These are phyloP conservation scores for Microdon myrmicae DNA, from an alignment of 2,888 invertebrate genomes.

Conservation along the genomic window DNA sequence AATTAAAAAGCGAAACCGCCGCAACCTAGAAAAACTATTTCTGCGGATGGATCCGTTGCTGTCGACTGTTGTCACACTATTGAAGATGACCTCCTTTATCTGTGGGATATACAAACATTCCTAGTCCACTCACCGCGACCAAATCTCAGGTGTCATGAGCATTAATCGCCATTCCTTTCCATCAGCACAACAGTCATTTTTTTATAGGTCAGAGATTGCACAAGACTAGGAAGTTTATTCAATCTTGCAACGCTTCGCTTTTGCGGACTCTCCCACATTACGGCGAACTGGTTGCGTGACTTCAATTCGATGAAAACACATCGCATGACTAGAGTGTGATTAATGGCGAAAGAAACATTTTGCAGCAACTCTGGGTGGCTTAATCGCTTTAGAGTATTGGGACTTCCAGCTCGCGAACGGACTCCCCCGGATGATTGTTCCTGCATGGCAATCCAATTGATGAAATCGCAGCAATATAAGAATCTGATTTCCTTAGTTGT, in stretches of 20 bases:
- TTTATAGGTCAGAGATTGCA: constrained; percentile 37
- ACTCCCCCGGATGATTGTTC: neutral
- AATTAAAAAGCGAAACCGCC: too few relatives aligned
- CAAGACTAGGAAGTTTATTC: constrained; percentile 24
- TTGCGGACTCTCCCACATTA: constrained; percentile 19
- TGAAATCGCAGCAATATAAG: too few relatives aligned
- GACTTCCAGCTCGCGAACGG: neutral
- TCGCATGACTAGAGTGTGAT: constrained; percentile 41
- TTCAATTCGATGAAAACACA: constrained; percentile 12
- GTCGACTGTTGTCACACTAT: too few relatives aligned
- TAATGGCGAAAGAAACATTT: constrained; percentile 33
- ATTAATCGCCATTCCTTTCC: constrained; percentile 28
- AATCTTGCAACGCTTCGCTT: constrained; percentile 1
- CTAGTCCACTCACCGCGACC: constrained; percentile 21
- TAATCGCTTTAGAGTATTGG: constrained; percentile 25
- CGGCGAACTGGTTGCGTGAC: constrained; percentile 44
- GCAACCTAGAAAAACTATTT: too few relatives aligned
- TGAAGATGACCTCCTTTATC: too few relatives aligned
- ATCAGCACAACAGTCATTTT: constrained; percentile 30
- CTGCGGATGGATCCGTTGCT: too few relatives aligned
- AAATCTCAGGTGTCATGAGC: constrained; percentile 23
- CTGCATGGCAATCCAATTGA: constrained; percentile 32
- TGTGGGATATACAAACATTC: too few relatives aligned
- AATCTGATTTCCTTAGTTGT: too few relatives aligned
- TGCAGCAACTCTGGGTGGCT: constrained; percentile 17